Evolutionary conservation across 2,113 vertebrate species (phyloP).

Genomic region (Erinaceus europaeus): DNA sequence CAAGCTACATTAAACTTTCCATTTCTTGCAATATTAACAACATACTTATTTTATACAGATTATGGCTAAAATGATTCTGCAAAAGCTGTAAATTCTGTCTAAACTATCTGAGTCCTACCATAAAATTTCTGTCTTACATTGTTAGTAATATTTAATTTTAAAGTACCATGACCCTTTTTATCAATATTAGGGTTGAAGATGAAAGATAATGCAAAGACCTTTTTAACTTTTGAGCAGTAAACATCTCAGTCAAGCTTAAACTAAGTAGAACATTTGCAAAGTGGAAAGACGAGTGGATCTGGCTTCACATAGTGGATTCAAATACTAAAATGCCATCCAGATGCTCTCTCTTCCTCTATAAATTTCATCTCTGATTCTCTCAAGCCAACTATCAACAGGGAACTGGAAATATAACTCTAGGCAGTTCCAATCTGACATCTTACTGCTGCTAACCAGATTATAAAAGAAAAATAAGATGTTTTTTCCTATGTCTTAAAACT

Average conservation of each 20-base stretch:
- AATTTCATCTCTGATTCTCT: neutral
- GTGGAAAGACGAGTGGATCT: neutral
- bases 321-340: neutral
- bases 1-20: neutral
- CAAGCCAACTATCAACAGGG: neutral
- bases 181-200: neutral
- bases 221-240: neutral
- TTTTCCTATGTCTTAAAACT: neutral
- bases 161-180: neutral
- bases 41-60: neutral
- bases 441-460: neutral
- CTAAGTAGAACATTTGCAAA: neutral
- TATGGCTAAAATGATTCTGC: neutral
- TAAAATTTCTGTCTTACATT: neutral
- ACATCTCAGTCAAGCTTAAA: neutral
- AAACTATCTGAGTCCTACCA: neutral
- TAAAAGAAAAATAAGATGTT: neutral
- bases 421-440: neutral
- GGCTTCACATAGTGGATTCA: neutral
- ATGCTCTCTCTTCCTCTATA: neutral
- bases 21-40: neutral
- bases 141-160: neutral
- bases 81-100: neutral
- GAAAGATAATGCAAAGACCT: neutral
- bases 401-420: neutral